A percentile compares a stretch with the other conserved stretches of the same genome.
Conservation (phyloP, 2,797 vertebrate genomes). For the Sebastes vulpes region DNA sequence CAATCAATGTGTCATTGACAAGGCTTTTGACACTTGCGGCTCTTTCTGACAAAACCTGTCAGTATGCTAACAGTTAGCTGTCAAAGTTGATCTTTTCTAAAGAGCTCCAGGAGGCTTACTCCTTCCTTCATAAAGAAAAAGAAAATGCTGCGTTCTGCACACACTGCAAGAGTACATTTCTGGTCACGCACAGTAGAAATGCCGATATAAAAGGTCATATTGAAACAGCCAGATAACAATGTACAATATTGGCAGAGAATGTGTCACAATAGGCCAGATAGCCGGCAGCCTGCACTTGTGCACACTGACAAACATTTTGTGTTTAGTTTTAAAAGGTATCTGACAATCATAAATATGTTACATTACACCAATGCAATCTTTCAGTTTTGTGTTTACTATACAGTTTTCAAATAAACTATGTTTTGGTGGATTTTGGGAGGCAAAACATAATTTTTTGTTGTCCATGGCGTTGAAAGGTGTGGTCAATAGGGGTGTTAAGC, state of each 20-base stretch:
- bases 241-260: background rate
- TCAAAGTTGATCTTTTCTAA: background rate
- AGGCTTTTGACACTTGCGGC: background rate
- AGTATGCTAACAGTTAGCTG: background rate
- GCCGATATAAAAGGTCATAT: too few relatives aligned
- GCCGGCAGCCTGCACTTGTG: accelerated
- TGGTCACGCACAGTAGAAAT: accelerated
- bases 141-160: background rate
- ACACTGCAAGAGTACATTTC: background rate
- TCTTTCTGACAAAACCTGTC: background rate
- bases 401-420: background rate
- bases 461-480: background rate
- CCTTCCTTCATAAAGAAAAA: background rate
- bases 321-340: background rate
- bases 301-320: background rate
- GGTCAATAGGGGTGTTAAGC: background rate
- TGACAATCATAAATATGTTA: background rate
- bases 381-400: background rate
- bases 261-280: background rate
- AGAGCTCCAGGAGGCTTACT: background rate
- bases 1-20: background rate
- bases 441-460: background rate
- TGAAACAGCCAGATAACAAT: background rate
- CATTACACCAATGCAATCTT: background rate
- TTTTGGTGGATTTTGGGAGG: background rate